Percentiles rank a stretch among this genome's conserved stretches.
Conservation (phyloP, 2,797 vertebrate genomes). For the Sparus aurata region DNA sequence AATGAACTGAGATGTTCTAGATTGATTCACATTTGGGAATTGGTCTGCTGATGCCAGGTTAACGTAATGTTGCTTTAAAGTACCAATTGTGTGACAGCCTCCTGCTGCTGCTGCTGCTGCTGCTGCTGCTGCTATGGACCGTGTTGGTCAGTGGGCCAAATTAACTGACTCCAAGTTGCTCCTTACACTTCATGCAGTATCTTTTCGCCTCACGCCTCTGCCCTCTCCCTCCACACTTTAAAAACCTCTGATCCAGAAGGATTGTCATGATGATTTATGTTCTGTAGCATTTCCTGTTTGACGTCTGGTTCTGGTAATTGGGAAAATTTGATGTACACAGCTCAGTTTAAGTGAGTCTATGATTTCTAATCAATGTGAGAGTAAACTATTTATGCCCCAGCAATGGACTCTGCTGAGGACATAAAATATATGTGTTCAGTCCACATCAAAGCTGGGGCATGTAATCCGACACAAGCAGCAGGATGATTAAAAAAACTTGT, state of each 20-base stretch:
- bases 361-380: conserved; percentile 29
- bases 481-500: conserved; percentile 55
- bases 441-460: conserved; percentile 19
- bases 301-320: conserved; percentile 18
- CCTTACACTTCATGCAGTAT: conserved; percentile 3
- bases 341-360: conserved; percentile 16
- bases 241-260: neutral
- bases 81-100: too few relatives aligned
- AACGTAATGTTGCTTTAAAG: too few relatives aligned
- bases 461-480: conserved; percentile 45
- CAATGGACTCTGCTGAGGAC: conserved; percentile 12
- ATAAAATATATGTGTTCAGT: conserved; percentile 28
- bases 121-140: too few relatives aligned
- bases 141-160: neutral
- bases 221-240: neutral
- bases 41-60: too few relatives aligned
- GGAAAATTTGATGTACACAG: neutral
- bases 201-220: neutral
- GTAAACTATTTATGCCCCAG: conserved; percentile 14
- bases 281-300: neutral
- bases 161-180: neutral
- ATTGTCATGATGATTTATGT: neutral
- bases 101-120: too few relatives aligned
- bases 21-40: too few relatives aligned
- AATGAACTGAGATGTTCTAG: too few relatives aligned